Evolutionary conservation across 1,140 invertebrate species (phyloP).

Genomic region (Gonatopus flavifemur): DNA sequence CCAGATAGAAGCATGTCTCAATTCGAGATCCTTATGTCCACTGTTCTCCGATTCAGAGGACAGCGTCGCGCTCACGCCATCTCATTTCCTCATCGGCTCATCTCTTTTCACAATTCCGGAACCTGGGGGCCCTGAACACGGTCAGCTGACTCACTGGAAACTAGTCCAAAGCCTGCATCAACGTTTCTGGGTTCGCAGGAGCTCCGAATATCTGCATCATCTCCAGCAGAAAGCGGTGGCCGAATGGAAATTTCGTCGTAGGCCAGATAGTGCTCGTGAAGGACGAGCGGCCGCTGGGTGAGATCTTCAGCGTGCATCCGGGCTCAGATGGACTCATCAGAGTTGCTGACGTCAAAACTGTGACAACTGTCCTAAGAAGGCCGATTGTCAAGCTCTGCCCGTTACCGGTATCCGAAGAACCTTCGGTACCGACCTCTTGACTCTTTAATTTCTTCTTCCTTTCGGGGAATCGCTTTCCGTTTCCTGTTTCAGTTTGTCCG

Average conservation of each 20-base stretch:
- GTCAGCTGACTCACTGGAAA: neutral
- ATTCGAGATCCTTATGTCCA: neutral
- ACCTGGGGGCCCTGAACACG: neutral
- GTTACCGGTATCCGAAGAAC: too few species aligned
- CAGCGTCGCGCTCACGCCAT: neutral
- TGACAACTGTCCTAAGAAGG: neutral
- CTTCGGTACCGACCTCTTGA: too few species aligned
- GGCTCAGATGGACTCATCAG: slow-evolving; percentile 38
- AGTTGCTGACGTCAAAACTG: slow-evolving; percentile 34
- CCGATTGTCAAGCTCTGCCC: too few species aligned
- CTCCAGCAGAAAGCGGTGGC: neutral
- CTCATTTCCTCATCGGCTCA: too few species aligned
- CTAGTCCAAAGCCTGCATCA: neutral
- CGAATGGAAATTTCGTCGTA: neutral
- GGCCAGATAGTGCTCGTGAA: slow-evolving; percentile 21
- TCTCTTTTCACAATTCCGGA: neutral
- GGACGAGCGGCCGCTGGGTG: slow-evolving; percentile 16
- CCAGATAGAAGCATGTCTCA: neutral
- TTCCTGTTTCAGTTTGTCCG: too few species aligned
- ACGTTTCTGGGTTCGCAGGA: neutral
- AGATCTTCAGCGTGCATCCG: slow-evolving; percentile 19
- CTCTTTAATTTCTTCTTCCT: too few species aligned
- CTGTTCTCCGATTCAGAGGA: neutral
- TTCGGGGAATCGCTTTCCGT: too few species aligned
- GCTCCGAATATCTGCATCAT: neutral